phyloP scores from a whole-genome alignment of 2,888 invertebrate species.

The Brenthis ino region DNA sequence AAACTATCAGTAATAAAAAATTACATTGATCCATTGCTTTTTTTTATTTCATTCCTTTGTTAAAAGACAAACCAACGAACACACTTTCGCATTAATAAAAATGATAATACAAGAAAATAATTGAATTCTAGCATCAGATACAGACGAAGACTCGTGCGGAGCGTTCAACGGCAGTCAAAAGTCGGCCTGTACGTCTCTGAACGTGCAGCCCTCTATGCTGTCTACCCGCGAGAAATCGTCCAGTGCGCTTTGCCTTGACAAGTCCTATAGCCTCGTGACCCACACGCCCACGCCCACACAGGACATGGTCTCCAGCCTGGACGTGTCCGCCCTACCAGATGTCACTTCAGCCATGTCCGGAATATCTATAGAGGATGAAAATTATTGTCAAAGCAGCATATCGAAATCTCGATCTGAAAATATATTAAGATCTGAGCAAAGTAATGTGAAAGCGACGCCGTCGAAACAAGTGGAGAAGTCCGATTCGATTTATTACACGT shows the following conservation, averaged over 20 bases:
- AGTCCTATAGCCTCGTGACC: slow-evolving; percentile 73
- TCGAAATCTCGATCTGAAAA: slow-evolving; percentile 78
- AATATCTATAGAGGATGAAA: slow-evolving; percentile 77
- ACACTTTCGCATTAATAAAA: too few relatives aligned
- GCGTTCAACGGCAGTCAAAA: slow-evolving; percentile 78
- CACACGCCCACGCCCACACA: slow-evolving; percentile 79
- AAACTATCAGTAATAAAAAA: too few relatives aligned
- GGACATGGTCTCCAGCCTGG: slow-evolving; percentile 80
- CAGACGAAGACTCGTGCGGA: slow-evolving; percentile 77
- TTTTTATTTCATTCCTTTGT: too few relatives aligned
- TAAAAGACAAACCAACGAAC: too few relatives aligned
- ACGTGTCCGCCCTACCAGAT: slow-evolving; percentile 72
- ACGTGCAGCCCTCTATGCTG: slow-evolving; percentile 70
- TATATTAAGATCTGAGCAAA: slow-evolving; percentile 73
- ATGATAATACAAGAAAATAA: too few relatives aligned
- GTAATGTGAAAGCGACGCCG: slow-evolving; percentile 53
- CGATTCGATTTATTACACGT: slow-evolving; percentile 76
- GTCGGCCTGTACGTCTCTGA: slow-evolving; percentile 73
- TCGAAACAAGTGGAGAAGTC: slow-evolving; percentile 65
- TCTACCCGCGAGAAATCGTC: slow-evolving; percentile 74
- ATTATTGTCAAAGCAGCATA: slow-evolving; percentile 72
- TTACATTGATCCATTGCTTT: too few relatives aligned
- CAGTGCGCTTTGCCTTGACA: slow-evolving; percentile 76
- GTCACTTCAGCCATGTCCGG: slow-evolving; percentile 78
- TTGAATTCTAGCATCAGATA: slow-evolving; percentile 61